These are phyloP conservation scores for Pseudorhombus dupliciocellatus DNA, from an alignment of 2,113 vertebrate species.

Conservation along the genomic window DNA sequence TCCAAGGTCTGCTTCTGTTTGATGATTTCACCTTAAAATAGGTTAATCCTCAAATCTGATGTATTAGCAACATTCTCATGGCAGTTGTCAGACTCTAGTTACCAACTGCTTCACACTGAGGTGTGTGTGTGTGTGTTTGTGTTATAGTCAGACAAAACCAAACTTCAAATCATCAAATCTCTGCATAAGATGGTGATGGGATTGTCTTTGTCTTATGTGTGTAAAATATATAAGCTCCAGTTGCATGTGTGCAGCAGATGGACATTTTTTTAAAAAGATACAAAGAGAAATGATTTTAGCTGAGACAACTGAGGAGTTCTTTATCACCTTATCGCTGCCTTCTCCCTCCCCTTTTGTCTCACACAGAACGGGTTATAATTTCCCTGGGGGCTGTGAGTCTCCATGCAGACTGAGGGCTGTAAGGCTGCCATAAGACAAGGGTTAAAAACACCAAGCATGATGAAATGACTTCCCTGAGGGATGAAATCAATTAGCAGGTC, in stretches of 20 bases:
- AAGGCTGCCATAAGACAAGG: slow-evolving; percentile 69
- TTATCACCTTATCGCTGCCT: neutral
- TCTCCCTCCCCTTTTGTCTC: neutral
- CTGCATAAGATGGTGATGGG: too few relatives aligned
- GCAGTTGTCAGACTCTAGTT: neutral
- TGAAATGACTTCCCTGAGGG: slow-evolving; percentile 79
- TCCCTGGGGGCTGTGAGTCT: slow-evolving; percentile 47
- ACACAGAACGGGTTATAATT: slow-evolving; percentile 36
- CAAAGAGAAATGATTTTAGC: too few relatives aligned
- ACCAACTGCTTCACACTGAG: neutral
- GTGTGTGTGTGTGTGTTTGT: too few relatives aligned
- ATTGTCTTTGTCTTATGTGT: too few relatives aligned
- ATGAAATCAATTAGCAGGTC: slow-evolving; percentile 81
- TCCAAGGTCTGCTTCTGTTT: neutral
- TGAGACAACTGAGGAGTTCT: neutral
- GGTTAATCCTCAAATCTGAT: too few relatives aligned
- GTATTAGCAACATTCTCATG: neutral
- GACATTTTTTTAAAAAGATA: neutral
- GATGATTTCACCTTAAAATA: too few relatives aligned
- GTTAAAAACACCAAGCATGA: slow-evolving; percentile 82
- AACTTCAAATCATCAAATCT: too few relatives aligned
- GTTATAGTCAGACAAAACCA: too few relatives aligned
- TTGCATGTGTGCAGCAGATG: neutral
- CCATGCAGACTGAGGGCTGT: slow-evolving; percentile 53
- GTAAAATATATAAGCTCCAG: neutral